phyloP scores from a whole-genome alignment of 1,140 invertebrate species.

The Stegodyphus mimosarum region DNA sequence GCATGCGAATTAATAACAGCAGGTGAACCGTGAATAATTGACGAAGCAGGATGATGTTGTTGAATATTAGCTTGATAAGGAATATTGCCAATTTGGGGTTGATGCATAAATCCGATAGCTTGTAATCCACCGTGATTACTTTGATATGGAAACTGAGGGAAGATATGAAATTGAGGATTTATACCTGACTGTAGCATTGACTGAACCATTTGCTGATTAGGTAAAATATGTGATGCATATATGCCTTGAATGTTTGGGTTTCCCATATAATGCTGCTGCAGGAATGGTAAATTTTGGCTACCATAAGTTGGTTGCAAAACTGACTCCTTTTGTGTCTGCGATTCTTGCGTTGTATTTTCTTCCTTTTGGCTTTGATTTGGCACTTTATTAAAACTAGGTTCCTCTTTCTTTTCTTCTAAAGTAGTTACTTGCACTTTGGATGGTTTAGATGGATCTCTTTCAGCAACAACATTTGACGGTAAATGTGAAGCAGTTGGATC shows the following conservation, averaged over 20 bases:
- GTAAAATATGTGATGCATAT: background rate
- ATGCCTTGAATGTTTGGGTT: background rate
- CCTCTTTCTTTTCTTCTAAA: background rate
- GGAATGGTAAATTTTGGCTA: background rate
- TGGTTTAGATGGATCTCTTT: background rate
- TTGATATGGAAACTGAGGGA: slow-evolving; percentile 26
- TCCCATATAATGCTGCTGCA: background rate
- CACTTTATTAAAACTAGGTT: background rate
- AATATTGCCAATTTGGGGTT: slow-evolving; percentile 15
- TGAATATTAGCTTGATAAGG: slow-evolving; percentile 19
- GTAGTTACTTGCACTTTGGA: background rate
- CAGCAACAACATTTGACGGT: no score
- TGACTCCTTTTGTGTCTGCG: background rate
- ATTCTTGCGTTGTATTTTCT: background rate
- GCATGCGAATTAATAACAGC: background rate
- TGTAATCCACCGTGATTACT: background rate
- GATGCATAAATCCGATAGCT: slow-evolving; percentile 11
- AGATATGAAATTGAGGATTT: slow-evolving; percentile 25
- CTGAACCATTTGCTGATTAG: slow-evolving; percentile 18
- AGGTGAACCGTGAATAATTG: background rate
- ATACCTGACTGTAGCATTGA: slow-evolving; percentile 16
- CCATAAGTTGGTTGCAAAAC: background rate
- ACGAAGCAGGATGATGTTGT: background rate
- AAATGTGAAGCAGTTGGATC: no score
- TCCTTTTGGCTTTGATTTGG: background rate